A percentile compares a stretch with the other conserved stretches of the same genome.
Evolutionary conservation across 2,797 vertebrate genomes (phyloP).

Genomic region (Eutrigla gurnardus): DNA sequence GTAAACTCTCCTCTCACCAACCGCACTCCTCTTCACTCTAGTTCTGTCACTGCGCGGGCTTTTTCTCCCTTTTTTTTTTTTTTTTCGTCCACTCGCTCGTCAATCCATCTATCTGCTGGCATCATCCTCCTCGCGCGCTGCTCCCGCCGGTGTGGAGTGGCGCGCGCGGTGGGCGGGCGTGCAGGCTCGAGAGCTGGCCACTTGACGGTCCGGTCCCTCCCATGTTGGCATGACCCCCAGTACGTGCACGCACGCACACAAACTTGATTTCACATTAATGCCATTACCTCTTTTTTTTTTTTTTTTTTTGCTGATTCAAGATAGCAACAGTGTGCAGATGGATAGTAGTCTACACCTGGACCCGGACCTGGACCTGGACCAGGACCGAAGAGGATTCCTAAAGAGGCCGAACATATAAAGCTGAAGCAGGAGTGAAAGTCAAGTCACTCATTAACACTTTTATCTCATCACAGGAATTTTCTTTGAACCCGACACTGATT

Average conservation of each 20-base stretch:
- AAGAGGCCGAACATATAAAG: neutral
- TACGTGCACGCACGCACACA: neutral
- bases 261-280: constrained; percentile 5
- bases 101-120: constrained; percentile 68
- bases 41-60: constrained; percentile 61
- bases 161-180: constrained; percentile 78
- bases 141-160: constrained; percentile 74
- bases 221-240: constrained; percentile 80
- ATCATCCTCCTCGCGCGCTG: constrained; percentile 72
- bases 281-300: constrained; percentile 3
- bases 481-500: neutral
- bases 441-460: constrained; percentile 62
- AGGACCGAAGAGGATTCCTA: neutral
- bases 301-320: neutral
- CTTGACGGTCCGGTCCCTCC: constrained; percentile 77
- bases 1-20: constrained; percentile 41
- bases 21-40: constrained; percentile 50
- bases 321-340: constrained; percentile 37
- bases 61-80: constrained; percentile 1
- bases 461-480: constrained; percentile 55
- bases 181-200: constrained; percentile 73
- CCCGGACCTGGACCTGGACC: too few species aligned
- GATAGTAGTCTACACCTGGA: neutral
- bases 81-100: constrained; percentile 32
- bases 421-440: neutral